Evolutionary conservation across 1,140 invertebrate genomes (phyloP).

Genomic region (Idris sp.): DNA sequence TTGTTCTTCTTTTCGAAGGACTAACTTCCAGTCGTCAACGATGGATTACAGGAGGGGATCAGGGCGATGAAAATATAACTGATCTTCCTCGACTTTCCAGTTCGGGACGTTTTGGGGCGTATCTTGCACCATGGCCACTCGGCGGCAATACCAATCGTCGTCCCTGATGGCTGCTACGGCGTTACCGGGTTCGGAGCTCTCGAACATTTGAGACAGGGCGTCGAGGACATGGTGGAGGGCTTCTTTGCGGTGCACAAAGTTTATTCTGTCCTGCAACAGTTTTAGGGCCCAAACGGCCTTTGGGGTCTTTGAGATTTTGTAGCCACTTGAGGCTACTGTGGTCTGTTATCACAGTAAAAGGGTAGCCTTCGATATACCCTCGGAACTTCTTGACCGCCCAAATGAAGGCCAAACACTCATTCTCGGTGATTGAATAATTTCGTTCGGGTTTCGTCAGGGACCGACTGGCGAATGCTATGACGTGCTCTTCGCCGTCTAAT

Average conservation of each 20-base stretch:
- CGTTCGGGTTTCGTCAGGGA: background rate
- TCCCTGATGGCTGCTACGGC: conserved; percentile 1
- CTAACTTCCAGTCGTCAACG: conserved; percentile 19
- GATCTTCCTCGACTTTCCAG: conserved; percentile 11
- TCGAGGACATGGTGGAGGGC: conserved; percentile 13
- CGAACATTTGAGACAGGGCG: conserved; percentile 14
- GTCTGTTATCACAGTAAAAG: conserved; percentile 4
- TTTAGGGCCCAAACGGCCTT: background rate
- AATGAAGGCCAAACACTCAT: conserved; percentile 1
- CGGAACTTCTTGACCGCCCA: conserved; percentile 6
- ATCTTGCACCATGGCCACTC: conserved; percentile 7
- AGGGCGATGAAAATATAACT: conserved; percentile 10
- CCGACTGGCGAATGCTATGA: conserved; percentile 7
- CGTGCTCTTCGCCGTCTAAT: background rate
- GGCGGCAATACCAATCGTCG: conserved; percentile 40
- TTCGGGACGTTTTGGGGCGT: conserved; percentile 17
- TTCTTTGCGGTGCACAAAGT: background rate
- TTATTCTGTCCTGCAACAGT: conserved; percentile 49
- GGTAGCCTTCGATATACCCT: conserved; percentile 9
- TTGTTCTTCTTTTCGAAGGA: no score
- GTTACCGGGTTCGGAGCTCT: background rate
- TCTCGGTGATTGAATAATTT: background rate
- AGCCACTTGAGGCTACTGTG: background rate
- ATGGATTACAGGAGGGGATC: conserved; percentile 12
- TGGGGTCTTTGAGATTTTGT: background rate